Conservation (phyloP, 2,113 vertebrate genomes). For the Delphinus delphis region DNA sequence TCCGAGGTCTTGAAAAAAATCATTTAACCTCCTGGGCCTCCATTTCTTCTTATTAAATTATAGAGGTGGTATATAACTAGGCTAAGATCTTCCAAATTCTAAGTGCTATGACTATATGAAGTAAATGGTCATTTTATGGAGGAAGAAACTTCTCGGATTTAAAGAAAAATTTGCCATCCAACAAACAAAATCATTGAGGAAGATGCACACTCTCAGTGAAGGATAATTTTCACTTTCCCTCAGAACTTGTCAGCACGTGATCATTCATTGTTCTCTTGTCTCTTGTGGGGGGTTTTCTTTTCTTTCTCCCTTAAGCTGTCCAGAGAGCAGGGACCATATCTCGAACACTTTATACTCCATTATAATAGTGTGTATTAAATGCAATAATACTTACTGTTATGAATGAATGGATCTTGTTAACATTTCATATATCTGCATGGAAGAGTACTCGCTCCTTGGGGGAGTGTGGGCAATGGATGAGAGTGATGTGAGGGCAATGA, state of each 20-base stretch:
- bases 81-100: background rate
- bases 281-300: background rate
- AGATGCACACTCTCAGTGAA: background rate
- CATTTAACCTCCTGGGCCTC: background rate
- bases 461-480: background rate
- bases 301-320: background rate
- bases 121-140: slow-evolving; percentile 16
- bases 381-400: background rate
- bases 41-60: slow-evolving; percentile 18
- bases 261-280: background rate
- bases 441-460: background rate
- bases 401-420: slow-evolving; percentile 1
- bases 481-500: background rate
- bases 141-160: background rate
- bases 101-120: background rate
- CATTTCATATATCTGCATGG: background rate
- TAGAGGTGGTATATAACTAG: background rate
- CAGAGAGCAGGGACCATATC: background rate
- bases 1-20: background rate
- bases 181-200: background rate
- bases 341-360: background rate
- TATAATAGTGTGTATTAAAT: background rate
- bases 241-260: background rate
- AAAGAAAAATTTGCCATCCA: background rate
- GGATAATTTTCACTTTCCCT: background rate